phyloP scores from a whole-genome alignment of 2,797 vertebrate species.

The Carapus acus region DNA sequence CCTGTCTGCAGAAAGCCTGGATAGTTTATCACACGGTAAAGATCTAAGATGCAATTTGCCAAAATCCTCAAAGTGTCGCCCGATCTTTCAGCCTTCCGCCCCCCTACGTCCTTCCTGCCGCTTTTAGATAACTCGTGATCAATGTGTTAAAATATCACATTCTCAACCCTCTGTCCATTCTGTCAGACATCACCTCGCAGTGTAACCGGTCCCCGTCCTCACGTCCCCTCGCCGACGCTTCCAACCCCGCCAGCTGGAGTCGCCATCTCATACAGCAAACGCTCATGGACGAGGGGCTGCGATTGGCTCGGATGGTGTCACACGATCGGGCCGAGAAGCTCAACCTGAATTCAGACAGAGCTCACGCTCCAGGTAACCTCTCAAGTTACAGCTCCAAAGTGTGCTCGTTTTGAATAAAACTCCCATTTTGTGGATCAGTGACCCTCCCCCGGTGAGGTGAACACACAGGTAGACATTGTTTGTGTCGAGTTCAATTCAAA shows the following conservation, averaged over 20 bases:
- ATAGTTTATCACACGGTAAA: conserved; percentile 85
- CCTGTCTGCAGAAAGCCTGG: conserved; percentile 85
- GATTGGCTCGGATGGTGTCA: conserved; percentile 92
- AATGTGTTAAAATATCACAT: conserved; percentile 4
- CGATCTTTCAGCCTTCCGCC: background rate
- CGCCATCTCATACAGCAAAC: conserved; percentile 96
- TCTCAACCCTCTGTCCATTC: conserved; percentile 57
- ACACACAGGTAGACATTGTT: conserved; percentile 1
- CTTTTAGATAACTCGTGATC: conserved; percentile 3
- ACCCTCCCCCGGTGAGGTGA: background rate
- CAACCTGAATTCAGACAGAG: conserved; percentile 81
- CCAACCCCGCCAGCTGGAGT: conserved; percentile 84
- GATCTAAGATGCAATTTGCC: conserved; percentile 2
- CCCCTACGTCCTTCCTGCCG: conserved; percentile 10
- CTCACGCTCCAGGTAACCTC: conserved; percentile 79
- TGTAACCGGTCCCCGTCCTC: conserved; percentile 76
- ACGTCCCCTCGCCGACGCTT: conserved; percentile 77
- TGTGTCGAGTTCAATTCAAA: conserved; percentile 30
- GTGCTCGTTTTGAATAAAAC: conserved; percentile 38
- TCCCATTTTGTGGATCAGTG: background rate
- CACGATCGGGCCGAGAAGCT: conserved; percentile 81
- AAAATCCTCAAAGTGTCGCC: background rate
- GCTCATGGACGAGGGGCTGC: conserved; percentile 94
- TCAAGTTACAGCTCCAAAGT: conserved; percentile 33
- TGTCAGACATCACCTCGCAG: conserved; percentile 71